A percentile compares a stretch with the other conserved stretches of the same genome.
Evolutionary conservation across 2,888 invertebrate genomes (phyloP).

Genomic region (Stenodera caucasica): DNA sequence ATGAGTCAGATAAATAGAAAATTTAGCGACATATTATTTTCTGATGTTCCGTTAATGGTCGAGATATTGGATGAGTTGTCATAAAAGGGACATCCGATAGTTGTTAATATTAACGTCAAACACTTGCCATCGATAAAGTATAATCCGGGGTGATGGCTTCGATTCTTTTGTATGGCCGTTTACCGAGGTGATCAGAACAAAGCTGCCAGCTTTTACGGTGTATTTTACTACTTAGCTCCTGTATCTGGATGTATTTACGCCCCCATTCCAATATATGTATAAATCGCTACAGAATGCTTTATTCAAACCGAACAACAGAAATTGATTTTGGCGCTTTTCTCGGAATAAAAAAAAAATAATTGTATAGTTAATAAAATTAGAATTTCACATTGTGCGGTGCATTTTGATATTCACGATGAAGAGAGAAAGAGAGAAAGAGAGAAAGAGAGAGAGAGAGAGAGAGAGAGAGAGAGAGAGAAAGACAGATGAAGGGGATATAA

Average conservation of each 20-base stretch:
- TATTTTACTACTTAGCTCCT: slow-evolving; percentile 48
- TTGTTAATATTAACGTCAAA: slow-evolving; percentile 51
- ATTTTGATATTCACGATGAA: background rate
- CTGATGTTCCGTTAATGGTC: background rate
- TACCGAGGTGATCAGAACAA: slow-evolving; percentile 51
- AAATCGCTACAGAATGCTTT: background rate
- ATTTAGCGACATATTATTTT: too few relatives aligned
- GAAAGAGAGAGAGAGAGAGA: too few relatives aligned
- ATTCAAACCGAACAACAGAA: too few relatives aligned
- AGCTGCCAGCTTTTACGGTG: slow-evolving; percentile 47
- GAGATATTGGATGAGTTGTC: slow-evolving; percentile 38
- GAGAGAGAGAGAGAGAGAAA: too few relatives aligned
- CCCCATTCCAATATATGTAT: too few relatives aligned
- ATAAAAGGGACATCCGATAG: slow-evolving; percentile 39
- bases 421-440: too few relatives aligned
- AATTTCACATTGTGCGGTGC: background rate
- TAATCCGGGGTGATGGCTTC: slow-evolving; percentile 48
- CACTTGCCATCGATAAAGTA: slow-evolving; percentile 47
- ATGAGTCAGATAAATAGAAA: too few relatives aligned
- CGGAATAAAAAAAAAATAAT: background rate
- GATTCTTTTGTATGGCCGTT: slow-evolving; percentile 48
- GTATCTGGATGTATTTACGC: slow-evolving; percentile 11
- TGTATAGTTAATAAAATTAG: background rate
- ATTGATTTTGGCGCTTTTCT: too few relatives aligned
- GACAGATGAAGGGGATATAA: slow-evolving; percentile 19